Base-by-base conservation (phyloP, 2,888 invertebrate species). In the Melieria omissa region DNA sequence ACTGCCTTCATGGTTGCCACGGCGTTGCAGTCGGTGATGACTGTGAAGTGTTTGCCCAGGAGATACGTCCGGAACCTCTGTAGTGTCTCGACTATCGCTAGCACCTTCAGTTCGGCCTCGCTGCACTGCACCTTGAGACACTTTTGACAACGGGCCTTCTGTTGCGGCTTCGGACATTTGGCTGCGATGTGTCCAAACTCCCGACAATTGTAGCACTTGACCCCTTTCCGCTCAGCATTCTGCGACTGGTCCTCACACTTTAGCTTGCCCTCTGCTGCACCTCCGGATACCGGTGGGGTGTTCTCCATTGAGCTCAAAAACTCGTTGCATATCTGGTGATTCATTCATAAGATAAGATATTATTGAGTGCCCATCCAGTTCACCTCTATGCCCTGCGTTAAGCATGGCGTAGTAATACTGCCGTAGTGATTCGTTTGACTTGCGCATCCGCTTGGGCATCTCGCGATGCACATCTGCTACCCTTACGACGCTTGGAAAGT, bases 381-480 rank as follows among this genome's bases (percentile, higher is more conserved):
- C 7, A 46, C 71, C 71, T n/a, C 46, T 49, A 9, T 66, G 61
- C n/a, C 71, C 71, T 3, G 62, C 54, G 3, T 61, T 16, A 8
- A 71, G 54, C 66, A 71, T 71, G n/a, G 54, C 46, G 45, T 77
- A 74, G n/a, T 74, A 78, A 60, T 73, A 78, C 42, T 73, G 73
- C 0, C 55, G 16, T 9, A 73, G 57, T 61, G 54, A 14, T 16
- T 66, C 71, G n/a, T 55, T 57, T 42, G 41, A 8, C n/a, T 12
- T 64, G 4, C 67, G 57, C 57, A 47, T 63, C 7, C 63, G 49
- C 9, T 58, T 62, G 41, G 54, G 16, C 46, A 72, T 10, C 8
- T 55, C 12, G 44, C 47, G 67, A 55, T 72, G 49, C 10, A 49
- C 45, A 42, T 72, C 64, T 44, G 67, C 67, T 49, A 55, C 44